These are phyloP conservation scores for Tamias sibiricus DNA, from an alignment of 2,113 vertebrate species.

Conservation along the genomic window DNA sequence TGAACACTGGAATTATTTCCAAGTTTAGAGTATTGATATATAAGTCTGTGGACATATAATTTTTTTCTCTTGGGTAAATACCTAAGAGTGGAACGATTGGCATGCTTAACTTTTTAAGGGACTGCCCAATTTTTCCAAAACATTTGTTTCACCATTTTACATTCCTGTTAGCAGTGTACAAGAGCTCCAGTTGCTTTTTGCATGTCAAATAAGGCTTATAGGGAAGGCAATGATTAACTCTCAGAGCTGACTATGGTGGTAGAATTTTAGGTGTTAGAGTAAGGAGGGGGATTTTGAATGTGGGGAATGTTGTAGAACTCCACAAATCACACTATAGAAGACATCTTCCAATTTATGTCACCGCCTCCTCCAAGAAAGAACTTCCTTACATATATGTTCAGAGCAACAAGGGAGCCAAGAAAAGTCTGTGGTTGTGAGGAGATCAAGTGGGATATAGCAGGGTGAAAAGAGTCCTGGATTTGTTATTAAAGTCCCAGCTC, in stretches of 20 bases:
- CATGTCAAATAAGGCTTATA: slow-evolving; percentile 6
- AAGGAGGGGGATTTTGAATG: not conserved
- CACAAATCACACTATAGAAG: not conserved
- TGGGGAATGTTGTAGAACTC: not conserved
- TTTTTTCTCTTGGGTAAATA: slow-evolving; percentile 40
- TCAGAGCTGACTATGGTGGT: not conserved
- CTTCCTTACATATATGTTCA: not conserved
- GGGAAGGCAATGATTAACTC: not conserved
- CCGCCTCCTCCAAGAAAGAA: not conserved
- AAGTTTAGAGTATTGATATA: not conserved
- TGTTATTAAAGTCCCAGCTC: not conserved
- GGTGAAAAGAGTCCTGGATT: not conserved
- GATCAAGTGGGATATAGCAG: not conserved
- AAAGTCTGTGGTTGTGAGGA: not conserved
- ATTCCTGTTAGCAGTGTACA: not conserved
- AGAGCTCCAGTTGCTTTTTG: not conserved
- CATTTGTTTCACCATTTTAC: not conserved
- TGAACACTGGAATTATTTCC: slow-evolving; percentile 24
- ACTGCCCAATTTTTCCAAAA: not conserved
- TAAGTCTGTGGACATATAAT: not conserved
- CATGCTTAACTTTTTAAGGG: slow-evolving; percentile 35
- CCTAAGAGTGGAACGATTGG: not conserved
- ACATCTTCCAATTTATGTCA: not conserved
- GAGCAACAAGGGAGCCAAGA: not conserved
- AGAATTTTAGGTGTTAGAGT: not conserved